phyloP scores from a whole-genome alignment of 2,113 vertebrate genomes.

The Brachirus orientalis region DNA sequence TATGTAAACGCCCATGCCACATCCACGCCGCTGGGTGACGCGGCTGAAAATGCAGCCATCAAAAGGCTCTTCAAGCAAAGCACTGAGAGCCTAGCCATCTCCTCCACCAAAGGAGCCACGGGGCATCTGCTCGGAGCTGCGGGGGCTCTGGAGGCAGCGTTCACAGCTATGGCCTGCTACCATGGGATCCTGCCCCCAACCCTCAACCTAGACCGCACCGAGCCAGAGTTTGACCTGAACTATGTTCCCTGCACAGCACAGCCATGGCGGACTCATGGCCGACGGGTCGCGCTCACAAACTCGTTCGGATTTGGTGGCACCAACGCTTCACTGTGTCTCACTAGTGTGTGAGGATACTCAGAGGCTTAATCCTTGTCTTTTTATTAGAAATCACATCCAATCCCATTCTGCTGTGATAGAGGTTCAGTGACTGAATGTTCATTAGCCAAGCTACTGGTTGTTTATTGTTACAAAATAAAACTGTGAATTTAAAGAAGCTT shows the following conservation, averaged over 20 bases:
- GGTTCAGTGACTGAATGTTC: neutral
- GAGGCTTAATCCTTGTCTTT: neutral
- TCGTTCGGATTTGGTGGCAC: slow-evolving; percentile 98
- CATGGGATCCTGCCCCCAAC: slow-evolving; percentile 90
- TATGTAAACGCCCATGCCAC: slow-evolving; percentile 97
- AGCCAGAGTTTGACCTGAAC: slow-evolving; percentile 92
- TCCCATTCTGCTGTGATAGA: neutral
- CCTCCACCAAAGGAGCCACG: slow-evolving; percentile 96
- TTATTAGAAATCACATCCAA: neutral
- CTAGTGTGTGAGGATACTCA: slow-evolving; percentile 74
- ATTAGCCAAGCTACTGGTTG: neutral
- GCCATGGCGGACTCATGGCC: slow-evolving; percentile 83
- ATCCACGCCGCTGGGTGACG: slow-evolving; percentile 93
- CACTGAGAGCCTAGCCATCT: slow-evolving; percentile 82
- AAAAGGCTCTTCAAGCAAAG: slow-evolving; percentile 89
- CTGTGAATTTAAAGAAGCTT: neutral
- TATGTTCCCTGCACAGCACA: slow-evolving; percentile 90
- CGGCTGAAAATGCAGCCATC: slow-evolving; percentile 93
- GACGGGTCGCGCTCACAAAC: slow-evolving; percentile 89
- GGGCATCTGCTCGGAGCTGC: slow-evolving; percentile 95
- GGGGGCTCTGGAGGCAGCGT: slow-evolving; percentile 91
- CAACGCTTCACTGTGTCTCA: slow-evolving; percentile 93
- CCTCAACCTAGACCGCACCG: slow-evolving; percentile 90
- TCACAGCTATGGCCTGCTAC: slow-evolving; percentile 92
- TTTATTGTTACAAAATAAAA: neutral